These are phyloP conservation scores for Drosophila athabasca DNA, from an alignment of 1,140 invertebrate genomes.

Conservation along the genomic window DNA sequence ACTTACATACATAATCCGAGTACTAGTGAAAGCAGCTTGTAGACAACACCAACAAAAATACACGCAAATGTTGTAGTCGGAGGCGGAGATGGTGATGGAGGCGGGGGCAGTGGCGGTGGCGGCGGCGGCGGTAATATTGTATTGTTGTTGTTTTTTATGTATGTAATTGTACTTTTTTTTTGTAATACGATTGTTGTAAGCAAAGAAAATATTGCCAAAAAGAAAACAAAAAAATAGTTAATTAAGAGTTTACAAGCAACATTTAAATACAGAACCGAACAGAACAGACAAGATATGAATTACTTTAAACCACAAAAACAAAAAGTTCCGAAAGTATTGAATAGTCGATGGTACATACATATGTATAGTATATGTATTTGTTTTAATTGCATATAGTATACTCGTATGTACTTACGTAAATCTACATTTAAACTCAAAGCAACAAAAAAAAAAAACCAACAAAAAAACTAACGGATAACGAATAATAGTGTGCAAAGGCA, in stretches of 20 bases:
- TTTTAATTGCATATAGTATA: neutral
- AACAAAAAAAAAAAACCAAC: neutral
- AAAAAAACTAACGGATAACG: no score
- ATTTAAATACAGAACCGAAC: slow-evolving; percentile 15
- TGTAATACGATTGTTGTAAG: slow-evolving; percentile 47
- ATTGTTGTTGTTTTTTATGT: slow-evolving; percentile 55
- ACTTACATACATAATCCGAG: slow-evolving; percentile 9
- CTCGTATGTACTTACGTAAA: slow-evolving; percentile 25
- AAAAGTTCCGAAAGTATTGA: slow-evolving; percentile 47
- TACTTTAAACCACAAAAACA: slow-evolving; percentile 28
- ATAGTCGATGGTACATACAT: slow-evolving; percentile 14
- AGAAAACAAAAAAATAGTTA: slow-evolving; percentile 32
- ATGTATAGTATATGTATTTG: slow-evolving; percentile 6
- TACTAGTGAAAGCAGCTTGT: slow-evolving; percentile 36
- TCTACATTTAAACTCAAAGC: slow-evolving; percentile 7
- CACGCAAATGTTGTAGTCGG: slow-evolving; percentile 25
- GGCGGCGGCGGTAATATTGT: slow-evolving; percentile 26
- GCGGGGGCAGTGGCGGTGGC: neutral
- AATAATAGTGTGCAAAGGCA: neutral
- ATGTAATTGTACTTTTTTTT: slow-evolving; percentile 40
- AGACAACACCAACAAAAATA: slow-evolving; percentile 48
- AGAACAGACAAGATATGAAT: slow-evolving; percentile 41
- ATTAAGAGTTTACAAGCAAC: slow-evolving; percentile 45
- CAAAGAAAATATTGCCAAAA: slow-evolving; percentile 39
- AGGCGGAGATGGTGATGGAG: neutral